Conservation (phyloP, 2,797 vertebrate species). For the Acomys russatus region DNA sequence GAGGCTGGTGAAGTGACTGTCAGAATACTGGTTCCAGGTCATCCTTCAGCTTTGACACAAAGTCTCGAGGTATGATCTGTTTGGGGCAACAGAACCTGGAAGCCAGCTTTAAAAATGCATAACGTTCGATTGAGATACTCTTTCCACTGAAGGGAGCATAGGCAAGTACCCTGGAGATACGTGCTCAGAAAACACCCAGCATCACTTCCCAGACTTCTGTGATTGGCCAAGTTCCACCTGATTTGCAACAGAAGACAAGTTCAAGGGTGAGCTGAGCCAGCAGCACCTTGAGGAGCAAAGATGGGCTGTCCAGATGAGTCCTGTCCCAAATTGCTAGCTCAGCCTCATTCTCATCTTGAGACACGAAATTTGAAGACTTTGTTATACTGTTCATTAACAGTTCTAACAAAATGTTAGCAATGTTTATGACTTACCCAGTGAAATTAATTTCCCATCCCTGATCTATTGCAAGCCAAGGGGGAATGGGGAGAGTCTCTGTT, state of each 20-base stretch:
- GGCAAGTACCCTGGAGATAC: background rate
- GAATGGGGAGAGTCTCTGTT: background rate
- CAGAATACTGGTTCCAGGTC: background rate
- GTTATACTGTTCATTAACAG: background rate
- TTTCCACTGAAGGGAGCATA: conserved; percentile 23
- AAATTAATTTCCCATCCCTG: background rate
- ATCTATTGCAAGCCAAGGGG: background rate
- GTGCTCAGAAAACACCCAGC: background rate
- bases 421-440: background rate
- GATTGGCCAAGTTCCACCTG: background rate
- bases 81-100: background rate
- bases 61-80: background rate
- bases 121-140: background rate
- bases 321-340: background rate
- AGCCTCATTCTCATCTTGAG: background rate
- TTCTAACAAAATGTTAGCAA: background rate
- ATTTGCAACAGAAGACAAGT: background rate
- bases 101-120: background rate
- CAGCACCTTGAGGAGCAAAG: background rate
- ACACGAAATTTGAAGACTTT: background rate
- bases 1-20: background rate
- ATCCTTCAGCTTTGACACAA: background rate
- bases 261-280: background rate
- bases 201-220: background rate
- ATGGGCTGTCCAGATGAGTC: background rate